Conservation (phyloP, 2,113 vertebrate species). For the Todiramphus chloris region DNA sequence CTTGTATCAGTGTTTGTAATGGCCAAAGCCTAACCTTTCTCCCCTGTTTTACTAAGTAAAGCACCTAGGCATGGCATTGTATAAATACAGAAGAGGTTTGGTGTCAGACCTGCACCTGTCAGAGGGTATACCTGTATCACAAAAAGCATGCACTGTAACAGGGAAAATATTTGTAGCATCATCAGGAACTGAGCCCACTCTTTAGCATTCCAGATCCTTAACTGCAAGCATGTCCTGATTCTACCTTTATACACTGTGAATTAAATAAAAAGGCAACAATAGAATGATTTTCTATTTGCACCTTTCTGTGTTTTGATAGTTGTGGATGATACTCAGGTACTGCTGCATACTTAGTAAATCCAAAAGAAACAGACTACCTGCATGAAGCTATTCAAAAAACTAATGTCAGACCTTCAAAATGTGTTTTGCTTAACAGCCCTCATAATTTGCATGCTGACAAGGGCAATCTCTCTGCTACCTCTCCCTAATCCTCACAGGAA, state of each 20-base stretch:
- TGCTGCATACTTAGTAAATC: background rate
- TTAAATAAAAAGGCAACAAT: background rate
- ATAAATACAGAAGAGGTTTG: background rate
- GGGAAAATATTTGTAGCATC: background rate
- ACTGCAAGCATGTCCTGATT: background rate
- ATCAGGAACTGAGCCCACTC: background rate
- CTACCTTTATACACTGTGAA: background rate
- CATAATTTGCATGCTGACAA: background rate
- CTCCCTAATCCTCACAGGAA: background rate
- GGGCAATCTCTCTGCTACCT: background rate
- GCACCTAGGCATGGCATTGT: background rate
- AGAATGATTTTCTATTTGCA: background rate
- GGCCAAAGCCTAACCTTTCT: background rate
- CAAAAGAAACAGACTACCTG: background rate
- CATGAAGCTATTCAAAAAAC: background rate
- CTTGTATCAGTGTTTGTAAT: background rate
- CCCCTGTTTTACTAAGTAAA: background rate
- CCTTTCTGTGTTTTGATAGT: background rate
- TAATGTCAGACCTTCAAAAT: background rate
- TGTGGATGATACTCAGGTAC: background rate
- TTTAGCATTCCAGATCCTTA: background rate
- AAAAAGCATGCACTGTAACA: rapidly evolving
- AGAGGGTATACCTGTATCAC: too few relatives aligned
- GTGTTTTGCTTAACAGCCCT: background rate
- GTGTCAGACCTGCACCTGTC: background rate